These are phyloP conservation scores for Philantomba maxwellii DNA, from an alignment of 2,113 vertebrate species.

Conservation along the genomic window DNA sequence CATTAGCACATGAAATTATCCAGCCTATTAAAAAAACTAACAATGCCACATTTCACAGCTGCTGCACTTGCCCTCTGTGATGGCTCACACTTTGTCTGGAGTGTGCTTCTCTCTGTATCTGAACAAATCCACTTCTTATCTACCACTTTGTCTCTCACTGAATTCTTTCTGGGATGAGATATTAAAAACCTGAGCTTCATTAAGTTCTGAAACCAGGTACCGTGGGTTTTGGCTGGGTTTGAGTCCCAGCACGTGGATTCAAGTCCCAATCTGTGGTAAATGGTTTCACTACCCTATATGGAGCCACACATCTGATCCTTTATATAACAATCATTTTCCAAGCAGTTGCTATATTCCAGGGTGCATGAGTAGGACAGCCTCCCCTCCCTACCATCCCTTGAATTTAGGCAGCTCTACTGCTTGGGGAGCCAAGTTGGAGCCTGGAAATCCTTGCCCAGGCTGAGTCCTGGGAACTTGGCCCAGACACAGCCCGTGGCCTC, in stretches of 20 bases:
- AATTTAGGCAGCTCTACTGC: not conserved
- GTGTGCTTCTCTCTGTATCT: not conserved
- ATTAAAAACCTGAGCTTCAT: not conserved
- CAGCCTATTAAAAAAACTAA: not conserved
- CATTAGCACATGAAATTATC: not conserved
- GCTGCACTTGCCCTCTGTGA: accelerated
- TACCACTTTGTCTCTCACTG: not conserved
- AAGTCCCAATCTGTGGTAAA: not conserved
- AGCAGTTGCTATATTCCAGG: not conserved
- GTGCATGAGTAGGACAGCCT: not conserved
- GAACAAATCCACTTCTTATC: not conserved
- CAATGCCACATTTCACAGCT: not conserved
- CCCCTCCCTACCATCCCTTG: not conserved
- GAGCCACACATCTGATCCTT: not conserved
- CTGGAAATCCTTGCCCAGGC: not conserved
- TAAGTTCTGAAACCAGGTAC: not conserved
- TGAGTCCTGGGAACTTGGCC: not conserved
- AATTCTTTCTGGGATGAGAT: not conserved
- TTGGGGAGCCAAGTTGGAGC: not conserved
- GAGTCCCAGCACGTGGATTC: not conserved
- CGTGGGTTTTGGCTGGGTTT: not conserved
- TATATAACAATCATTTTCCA: not conserved
- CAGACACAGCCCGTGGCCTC: not conserved
- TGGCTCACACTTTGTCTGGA: not conserved
- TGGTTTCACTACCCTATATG: not conserved